phyloP scores from a whole-genome alignment of 92 coral and sea anemone genomes.

The Pocillopora grandis region DNA sequence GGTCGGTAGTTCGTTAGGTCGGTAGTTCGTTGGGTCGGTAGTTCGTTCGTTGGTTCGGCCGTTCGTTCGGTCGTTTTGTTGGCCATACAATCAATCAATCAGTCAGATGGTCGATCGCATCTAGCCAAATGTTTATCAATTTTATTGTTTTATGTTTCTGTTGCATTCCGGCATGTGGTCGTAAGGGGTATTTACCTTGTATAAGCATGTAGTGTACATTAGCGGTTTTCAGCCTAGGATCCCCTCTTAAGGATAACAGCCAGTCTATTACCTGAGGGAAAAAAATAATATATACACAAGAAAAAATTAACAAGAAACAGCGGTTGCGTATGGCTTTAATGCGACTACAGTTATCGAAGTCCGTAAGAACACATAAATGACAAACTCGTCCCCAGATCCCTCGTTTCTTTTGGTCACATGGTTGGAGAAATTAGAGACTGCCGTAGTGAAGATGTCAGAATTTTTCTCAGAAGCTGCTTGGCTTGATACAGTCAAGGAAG shows the following conservation, averaged over 20 bases:
- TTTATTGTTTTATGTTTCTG: too few species aligned
- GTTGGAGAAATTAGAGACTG: too few species aligned
- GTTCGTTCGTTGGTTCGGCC: neutral
- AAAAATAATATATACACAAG: neutral
- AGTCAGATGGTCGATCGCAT: neutral
- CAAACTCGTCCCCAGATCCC: too few species aligned
- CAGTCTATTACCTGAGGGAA: conserved; percentile 53
- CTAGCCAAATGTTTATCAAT: neutral
- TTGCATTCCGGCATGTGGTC: too few species aligned
- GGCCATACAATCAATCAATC: neutral
- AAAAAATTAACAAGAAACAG: neutral
- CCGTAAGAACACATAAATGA: too few species aligned
- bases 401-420: too few species aligned
- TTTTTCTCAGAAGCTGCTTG: too few species aligned
- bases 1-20: neutral
- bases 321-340: neutral
- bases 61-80: neutral
- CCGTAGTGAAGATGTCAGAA: too few species aligned
- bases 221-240: conserved; percentile 22
- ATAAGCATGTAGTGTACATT: conserved; percentile 15
- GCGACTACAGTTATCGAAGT: too few species aligned
- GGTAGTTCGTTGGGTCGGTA: neutral
- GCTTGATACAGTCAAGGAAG: too few species aligned
- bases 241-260: conserved; percentile 46
- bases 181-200: conserved; percentile 37